Conservation (phyloP, 2,113 vertebrate species). For the Cebus imitator region DNA sequence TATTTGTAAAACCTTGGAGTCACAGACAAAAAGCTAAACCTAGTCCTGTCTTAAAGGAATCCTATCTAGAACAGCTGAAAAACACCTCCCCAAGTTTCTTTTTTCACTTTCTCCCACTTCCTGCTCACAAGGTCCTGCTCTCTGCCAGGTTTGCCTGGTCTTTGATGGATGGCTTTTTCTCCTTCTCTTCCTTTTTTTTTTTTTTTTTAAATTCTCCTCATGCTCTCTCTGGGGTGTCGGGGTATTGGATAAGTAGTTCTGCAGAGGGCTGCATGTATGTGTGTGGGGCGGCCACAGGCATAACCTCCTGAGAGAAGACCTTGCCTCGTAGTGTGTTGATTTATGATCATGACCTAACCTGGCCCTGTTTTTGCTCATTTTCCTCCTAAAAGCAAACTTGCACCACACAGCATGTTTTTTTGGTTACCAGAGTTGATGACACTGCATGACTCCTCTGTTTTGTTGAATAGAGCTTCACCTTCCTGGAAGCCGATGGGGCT, state of each 20-base stretch:
- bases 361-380: slow-evolving; percentile 38
- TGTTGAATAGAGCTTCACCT: slow-evolving; percentile 43
- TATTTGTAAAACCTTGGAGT: slow-evolving; percentile 75
- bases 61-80: slow-evolving; percentile 50
- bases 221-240: background rate
- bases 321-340: slow-evolving; percentile 60
- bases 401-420: slow-evolving; percentile 58
- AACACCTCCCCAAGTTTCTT: slow-evolving; percentile 22
- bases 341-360: slow-evolving; percentile 66
- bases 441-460: slow-evolving; percentile 41
- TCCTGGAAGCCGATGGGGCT: slow-evolving; percentile 43
- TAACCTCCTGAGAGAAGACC: background rate
- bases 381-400: slow-evolving; percentile 39
- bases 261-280: background rate
- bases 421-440: slow-evolving; percentile 66
- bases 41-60: slow-evolving; percentile 21
- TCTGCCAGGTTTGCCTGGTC: background rate
- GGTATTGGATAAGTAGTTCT: slow-evolving; percentile 10
- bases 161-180: slow-evolving; percentile 44
- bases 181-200: background rate
- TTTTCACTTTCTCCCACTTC: background rate
- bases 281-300: background rate
- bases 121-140: background rate
- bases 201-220: background rate
- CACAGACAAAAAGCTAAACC: slow-evolving; percentile 69